A percentile compares a stretch with the other conserved stretches of the same genome.
Evolutionary conservation across 2,113 vertebrate genomes (phyloP).

Genomic region (Centropus bengalensis): DNA sequence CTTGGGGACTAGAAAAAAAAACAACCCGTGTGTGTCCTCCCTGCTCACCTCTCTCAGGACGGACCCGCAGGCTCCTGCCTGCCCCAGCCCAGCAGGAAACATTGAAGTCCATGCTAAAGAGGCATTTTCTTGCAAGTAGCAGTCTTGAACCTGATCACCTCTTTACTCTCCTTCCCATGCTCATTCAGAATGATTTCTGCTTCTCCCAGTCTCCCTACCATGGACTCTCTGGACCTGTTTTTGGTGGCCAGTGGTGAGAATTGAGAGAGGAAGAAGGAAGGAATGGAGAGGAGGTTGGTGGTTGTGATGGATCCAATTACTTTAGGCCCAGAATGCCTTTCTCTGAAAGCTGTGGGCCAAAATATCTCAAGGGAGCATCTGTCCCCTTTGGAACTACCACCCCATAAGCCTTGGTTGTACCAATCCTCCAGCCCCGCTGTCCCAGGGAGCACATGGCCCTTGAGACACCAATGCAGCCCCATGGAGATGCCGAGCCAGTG

Average conservation of each 20-base stretch:
- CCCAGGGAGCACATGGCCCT: background rate
- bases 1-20: background rate
- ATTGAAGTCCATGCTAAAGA: background rate
- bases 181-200: background rate
- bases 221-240: background rate
- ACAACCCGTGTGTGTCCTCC: background rate
- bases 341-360: background rate
- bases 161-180: background rate
- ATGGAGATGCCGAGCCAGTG: background rate
- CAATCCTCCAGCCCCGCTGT: background rate
- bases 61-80: background rate
- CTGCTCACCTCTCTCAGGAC: background rate
- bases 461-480: background rate
- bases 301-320: background rate
- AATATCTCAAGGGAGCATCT: background rate
- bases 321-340: background rate
- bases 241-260: background rate
- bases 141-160: background rate
- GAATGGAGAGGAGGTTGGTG: constrained; percentile 25
- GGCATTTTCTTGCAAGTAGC: background rate
- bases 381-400: background rate
- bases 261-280: background rate
- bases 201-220: background rate
- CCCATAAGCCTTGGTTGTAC: background rate
- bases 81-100: background rate